Evolutionary conservation across 1,140 invertebrate genomes (phyloP), one percentile per base, ranked within the genome.

Genomic region (Drosophila ironensis): DNA sequence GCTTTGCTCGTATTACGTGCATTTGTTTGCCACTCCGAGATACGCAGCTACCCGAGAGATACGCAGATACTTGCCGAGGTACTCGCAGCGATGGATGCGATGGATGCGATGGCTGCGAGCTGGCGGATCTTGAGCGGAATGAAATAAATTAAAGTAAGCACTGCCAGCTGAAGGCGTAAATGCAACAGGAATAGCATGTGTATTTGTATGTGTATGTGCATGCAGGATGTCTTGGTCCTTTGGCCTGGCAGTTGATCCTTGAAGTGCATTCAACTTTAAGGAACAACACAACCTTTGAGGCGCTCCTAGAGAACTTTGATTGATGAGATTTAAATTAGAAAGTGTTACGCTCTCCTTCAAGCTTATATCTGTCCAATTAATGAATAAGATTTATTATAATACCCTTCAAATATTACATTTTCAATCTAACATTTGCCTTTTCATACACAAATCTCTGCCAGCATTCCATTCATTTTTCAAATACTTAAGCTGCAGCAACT

Each of bases 1-100:
- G 80, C 70, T 63, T 86, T 80, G 56, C 75, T 84, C 80, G 80
- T 68, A 86, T 84, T 84, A 84, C 80, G 74, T 86, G 80, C 71
- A 86, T 86, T 78, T 84, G 69, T 86, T 78, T 84, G 69, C 78
- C 69, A 66, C 57, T 71, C 46, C 48, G 20, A 71, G 54, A 61
- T 70, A 48, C 41, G 42, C 22, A 27, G 12, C 28, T 37, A 37
- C 33, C 16, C 33, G 33, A 51, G 25, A 69, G 42, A 56, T 54
- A 45, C 35, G 37, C 17, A 20, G 8, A 35, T 8, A 41, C 20
- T 3, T 44, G 22, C 24, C 24, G 12, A 28, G 50, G 44, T 59
- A 45, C 54, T 30, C 33, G 47, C 35, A 25, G 19, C 48, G 48
- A 51, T 50, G 47, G 57, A 57, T 56, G 30, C 52, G n/a, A n/a